Conservation (phyloP, 2,113 vertebrate genomes). For the Nothoprocta perdicaria region DNA sequence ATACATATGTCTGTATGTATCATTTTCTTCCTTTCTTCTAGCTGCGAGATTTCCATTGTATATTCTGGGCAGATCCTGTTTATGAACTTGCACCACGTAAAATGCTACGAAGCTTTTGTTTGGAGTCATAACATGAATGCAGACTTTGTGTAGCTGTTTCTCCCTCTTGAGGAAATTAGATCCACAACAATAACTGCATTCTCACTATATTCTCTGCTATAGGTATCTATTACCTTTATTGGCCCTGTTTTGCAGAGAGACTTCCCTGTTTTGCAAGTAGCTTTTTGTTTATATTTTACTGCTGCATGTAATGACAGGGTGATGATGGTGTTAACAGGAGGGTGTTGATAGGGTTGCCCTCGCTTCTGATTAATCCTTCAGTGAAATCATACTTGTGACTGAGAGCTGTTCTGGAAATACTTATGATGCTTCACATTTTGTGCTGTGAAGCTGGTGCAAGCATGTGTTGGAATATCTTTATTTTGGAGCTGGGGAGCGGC, state of each 20-base stretch:
- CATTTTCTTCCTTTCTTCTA: accelerated
- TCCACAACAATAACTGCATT: accelerated
- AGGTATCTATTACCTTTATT: accelerated
- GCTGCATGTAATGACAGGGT: background rate
- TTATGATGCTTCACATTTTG: background rate
- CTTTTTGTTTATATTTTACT: background rate
- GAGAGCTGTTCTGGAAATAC: background rate
- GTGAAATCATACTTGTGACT: background rate
- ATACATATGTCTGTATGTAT: background rate
- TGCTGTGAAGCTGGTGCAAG: background rate
- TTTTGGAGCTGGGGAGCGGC: accelerated
- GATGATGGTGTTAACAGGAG: background rate
- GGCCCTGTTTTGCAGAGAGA: background rate
- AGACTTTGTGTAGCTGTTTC: background rate
- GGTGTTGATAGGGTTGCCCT: background rate
- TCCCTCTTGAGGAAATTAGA: background rate
- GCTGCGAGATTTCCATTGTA: background rate
- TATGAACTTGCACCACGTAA: accelerated
- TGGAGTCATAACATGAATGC: background rate
- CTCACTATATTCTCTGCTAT: background rate
- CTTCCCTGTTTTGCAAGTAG: background rate
- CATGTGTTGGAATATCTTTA: background rate
- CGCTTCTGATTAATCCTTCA: conserved; percentile 19
- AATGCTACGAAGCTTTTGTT: accelerated
- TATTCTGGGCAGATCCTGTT: background rate